Base-by-base conservation (phyloP, 2,113 vertebrate genomes). In the Gopherus flavomarginatus region DNA sequence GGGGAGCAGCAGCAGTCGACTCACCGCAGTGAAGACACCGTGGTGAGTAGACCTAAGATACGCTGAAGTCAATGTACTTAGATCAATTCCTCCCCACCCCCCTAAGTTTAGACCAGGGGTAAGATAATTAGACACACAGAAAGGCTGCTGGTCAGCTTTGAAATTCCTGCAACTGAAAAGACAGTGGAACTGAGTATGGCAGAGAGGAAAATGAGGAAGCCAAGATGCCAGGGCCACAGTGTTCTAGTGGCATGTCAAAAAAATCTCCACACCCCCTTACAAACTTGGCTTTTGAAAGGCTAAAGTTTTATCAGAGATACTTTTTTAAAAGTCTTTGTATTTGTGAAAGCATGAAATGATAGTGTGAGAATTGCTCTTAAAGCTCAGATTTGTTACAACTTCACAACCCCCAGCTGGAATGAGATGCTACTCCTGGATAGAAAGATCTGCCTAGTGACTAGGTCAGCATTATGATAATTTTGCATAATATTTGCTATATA, bases 361-460 rank as follows among this genome's bases (percentile, higher is more conserved):
- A 91, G 83, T 95, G 95, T 95, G 93, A 83, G 85, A 97, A 95
- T 81, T 83, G 80, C 38, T 27, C 53, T 90, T 65, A 94, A 92
- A 78, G 13, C 27, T 72, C 49, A 95, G 42, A 93, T 91, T 95
- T 94, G 89, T 92, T 91, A 88, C 52, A 92, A 47, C 52, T 77
- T 50, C 17, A 81, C 90, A 95, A 90, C 22, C 72, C 42, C 49
- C 21, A 91, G 38, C 85, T 81, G 89, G 50, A 88, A 3, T 87
- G 1, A 11, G 42, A 44, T 77, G 72, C 42, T 44, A 77, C n/a
- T 44, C 38, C 22, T 24, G 42, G 72, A 75, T 5, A 75, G 38
- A 44, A 22, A 75, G 38, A 4, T 26, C 38, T 77, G 72, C 22
- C 72, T 77, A 44, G 5, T 42, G 24, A 11, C 22, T 75, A 75